Evolutionary conservation across 2,888 invertebrate genomes (phyloP).

Genomic region (Mesorhabditis belari): DNA sequence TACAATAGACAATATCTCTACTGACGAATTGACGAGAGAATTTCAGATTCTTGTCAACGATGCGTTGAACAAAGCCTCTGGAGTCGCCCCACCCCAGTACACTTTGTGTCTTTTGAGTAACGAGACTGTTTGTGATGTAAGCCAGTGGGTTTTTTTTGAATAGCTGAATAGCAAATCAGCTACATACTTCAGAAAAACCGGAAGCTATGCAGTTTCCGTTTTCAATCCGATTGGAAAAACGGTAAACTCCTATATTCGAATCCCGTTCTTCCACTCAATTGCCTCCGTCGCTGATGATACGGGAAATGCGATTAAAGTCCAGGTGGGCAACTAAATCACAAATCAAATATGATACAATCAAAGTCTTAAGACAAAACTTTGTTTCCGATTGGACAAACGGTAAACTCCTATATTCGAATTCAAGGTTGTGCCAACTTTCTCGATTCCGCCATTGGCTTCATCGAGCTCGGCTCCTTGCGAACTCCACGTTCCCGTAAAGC

Average conservation of each 20-base stretch:
- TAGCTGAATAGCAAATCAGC: too few species aligned
- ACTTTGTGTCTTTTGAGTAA: slow-evolving; percentile 38
- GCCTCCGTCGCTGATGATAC: slow-evolving; percentile 22
- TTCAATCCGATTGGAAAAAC: slow-evolving; percentile 33
- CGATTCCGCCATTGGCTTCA: background rate
- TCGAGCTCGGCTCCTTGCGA: slow-evolving; percentile 11
- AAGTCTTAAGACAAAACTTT: too few species aligned
- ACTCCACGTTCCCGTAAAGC: slow-evolving; percentile 6
- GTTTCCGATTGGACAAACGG: too few species aligned
- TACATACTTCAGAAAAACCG: background rate
- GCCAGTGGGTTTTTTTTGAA: slow-evolving; percentile 23
- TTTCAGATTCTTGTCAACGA: background rate
- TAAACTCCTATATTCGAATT: too few species aligned
- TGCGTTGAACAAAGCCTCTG: background rate
- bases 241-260: slow-evolving; percentile 11
- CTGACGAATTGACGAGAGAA: background rate
- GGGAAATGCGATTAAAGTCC: background rate
- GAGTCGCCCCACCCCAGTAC: slow-evolving; percentile 3
- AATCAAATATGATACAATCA: background rate
- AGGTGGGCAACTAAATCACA: background rate
- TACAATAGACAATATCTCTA: too few species aligned
- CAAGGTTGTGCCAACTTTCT: background rate
- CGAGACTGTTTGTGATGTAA: slow-evolving; percentile 41
- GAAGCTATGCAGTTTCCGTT: slow-evolving; percentile 29
- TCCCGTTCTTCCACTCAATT: slow-evolving; percentile 28